phyloP scores from a whole-genome alignment of 2,888 invertebrate species.

The Andrena bicolor region DNA sequence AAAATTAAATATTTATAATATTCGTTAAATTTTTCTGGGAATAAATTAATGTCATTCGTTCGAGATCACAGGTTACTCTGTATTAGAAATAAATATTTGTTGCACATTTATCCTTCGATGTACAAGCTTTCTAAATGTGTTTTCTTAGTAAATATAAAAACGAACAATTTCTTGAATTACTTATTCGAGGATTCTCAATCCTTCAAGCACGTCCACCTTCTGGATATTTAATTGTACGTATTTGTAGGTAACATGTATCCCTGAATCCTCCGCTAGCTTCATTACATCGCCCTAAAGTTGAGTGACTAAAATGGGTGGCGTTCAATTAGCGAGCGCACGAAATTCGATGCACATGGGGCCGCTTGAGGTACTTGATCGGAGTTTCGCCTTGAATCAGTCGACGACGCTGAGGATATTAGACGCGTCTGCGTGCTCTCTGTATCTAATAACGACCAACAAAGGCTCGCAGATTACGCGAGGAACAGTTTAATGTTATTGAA shows the following conservation, averaged over 20 bases:
- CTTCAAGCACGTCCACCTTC: too few species aligned
- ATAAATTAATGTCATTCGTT: not conserved
- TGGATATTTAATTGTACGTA: too few species aligned
- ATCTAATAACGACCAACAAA: slow-evolving; percentile 12
- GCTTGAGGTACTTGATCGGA: not conserved
- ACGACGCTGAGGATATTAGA: not conserved
- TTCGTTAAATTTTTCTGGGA: not conserved
- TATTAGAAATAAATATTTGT: too few species aligned
- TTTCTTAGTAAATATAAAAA: too few species aligned
- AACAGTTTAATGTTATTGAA: slow-evolving; percentile 45
- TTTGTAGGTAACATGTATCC: too few species aligned
- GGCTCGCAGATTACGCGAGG: slow-evolving; percentile 27
- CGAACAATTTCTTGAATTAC: too few species aligned
- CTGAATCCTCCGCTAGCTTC: not conserved
- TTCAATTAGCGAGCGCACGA: not conserved
- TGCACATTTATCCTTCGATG: too few species aligned
- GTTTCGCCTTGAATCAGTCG: not conserved
- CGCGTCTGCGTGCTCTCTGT: not conserved
- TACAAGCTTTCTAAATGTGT: too few species aligned
- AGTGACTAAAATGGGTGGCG: not conserved
- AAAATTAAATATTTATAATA: not conserved
- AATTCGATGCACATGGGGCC: not conserved
- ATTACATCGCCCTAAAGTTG: not conserved
- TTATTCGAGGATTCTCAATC: too few species aligned
- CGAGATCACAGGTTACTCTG: too few species aligned